Evolutionary conservation across 2,113 vertebrate genomes (phyloP).

Genomic region (Odobenus rosmarus): DNA sequence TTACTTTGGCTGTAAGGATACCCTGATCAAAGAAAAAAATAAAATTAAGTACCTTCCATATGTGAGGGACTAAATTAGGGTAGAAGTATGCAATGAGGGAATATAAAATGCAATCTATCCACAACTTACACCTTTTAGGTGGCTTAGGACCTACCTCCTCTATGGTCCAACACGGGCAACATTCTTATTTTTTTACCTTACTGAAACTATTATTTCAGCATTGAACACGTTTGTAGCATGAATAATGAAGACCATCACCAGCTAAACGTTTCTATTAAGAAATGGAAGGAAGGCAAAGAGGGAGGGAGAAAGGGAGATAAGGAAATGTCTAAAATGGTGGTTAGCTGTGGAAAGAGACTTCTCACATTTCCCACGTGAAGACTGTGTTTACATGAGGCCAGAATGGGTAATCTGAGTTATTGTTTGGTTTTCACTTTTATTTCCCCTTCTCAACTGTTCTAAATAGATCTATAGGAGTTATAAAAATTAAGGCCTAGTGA

Average conservation of each 20-base stretch:
- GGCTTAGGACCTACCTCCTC: not conserved
- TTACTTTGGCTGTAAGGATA: not conserved
- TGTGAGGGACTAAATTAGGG: not conserved
- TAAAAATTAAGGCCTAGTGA: constrained; percentile 21
- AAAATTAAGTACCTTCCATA: constrained; percentile 13
- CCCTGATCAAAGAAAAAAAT: not conserved
- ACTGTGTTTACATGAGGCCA: not conserved
- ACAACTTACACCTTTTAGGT: not conserved
- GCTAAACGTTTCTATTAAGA: not conserved
- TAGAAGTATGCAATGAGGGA: not conserved
- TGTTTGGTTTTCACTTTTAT: constrained; percentile 11
- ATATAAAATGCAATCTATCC: not conserved
- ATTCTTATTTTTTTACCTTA: constrained; percentile 1
- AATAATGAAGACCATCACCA: not conserved
- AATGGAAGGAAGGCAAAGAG: not conserved
- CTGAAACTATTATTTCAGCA: constrained; percentile 4
- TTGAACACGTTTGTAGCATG: not conserved
- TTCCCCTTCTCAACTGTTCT: constrained; percentile 11
- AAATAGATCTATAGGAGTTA: not conserved
- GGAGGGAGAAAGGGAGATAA: not conserved
- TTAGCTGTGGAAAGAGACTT: not conserved
- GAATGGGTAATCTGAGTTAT: not conserved
- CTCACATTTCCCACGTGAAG: not conserved
- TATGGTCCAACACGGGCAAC: not conserved
- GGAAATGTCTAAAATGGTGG: not conserved